These are phyloP conservation scores for Ennomos erosarius DNA, from an alignment of 2,888 invertebrate species.

Conservation along the genomic window DNA sequence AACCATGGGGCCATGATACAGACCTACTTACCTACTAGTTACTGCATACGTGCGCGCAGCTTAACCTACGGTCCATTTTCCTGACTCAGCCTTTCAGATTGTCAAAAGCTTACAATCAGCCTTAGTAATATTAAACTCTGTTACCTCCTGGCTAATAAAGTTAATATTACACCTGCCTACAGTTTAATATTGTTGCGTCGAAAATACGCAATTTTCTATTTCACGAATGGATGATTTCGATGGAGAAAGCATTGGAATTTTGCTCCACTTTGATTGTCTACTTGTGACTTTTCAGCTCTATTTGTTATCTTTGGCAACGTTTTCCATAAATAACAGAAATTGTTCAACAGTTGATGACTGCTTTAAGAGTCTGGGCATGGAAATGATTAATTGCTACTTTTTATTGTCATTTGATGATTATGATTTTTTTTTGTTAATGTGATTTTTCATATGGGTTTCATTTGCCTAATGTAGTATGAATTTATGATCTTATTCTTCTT, in stretches of 20 bases:
- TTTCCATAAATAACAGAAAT: conserved; percentile 29
- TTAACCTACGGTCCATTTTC: background rate
- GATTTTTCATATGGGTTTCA: too few relatives aligned
- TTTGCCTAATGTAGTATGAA: too few relatives aligned
- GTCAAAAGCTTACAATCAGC: background rate
- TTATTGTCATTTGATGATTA: too few relatives aligned
- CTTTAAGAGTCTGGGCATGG: too few relatives aligned
- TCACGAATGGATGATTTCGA: conserved; percentile 71
- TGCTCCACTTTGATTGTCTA: conserved; percentile 39
- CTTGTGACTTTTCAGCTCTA: conserved; percentile 43
- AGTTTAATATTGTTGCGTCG: conserved; percentile 22
- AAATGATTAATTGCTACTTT: too few relatives aligned
- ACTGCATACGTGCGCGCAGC: too few relatives aligned
- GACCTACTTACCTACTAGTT: too few relatives aligned
- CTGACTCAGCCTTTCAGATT: background rate
- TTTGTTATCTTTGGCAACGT: conserved; percentile 37
- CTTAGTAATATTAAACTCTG: background rate
- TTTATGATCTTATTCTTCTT: too few relatives aligned
- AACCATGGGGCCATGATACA: too few relatives aligned
- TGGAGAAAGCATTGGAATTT: conserved; percentile 64
- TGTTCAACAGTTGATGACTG: conserved; percentile 23
- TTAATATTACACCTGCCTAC: conserved; percentile 21
- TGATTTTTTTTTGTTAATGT: too few relatives aligned
- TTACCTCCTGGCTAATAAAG: conserved; percentile 4
- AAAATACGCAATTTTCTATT: conserved; percentile 60